These are phyloP conservation scores for Magallana angulata DNA, from an alignment of 1,140 invertebrate species.

Conservation along the genomic window DNA sequence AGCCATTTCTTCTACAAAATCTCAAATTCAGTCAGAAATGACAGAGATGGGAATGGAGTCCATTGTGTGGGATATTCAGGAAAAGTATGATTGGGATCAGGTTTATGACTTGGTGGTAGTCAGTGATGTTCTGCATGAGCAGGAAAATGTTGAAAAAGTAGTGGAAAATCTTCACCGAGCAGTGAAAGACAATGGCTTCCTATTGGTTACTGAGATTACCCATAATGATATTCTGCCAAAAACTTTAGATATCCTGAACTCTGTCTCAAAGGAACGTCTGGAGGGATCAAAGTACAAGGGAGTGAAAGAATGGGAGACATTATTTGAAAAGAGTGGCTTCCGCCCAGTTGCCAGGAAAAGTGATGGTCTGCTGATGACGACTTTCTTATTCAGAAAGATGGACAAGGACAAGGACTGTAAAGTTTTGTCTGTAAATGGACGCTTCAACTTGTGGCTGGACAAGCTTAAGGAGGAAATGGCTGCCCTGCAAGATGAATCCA, in stretches of 20 bases:
- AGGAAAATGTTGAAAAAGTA: constrained; percentile 72
- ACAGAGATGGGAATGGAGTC: constrained; percentile 63
- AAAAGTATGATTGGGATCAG: constrained; percentile 55
- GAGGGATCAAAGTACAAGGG: constrained; percentile 67
- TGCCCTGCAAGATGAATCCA: constrained; percentile 79
- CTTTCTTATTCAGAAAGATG: constrained; percentile 71
- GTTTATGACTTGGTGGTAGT: constrained; percentile 75
- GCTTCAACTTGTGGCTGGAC: constrained; percentile 86
- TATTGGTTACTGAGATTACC: constrained; percentile 87
- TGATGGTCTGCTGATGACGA: constrained; percentile 72
- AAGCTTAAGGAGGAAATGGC: constrained; percentile 85
- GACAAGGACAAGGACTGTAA: background rate
- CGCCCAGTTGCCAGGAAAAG: constrained; percentile 75
- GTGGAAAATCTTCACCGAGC: constrained; percentile 81
- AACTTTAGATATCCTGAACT: background rate
- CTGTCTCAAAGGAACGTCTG: background rate
- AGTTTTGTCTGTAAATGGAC: constrained; percentile 69
- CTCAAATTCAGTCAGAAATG: background rate
- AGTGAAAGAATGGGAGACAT: constrained; percentile 69
- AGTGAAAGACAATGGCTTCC: constrained; percentile 86
- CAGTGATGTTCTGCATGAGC: constrained; percentile 74
- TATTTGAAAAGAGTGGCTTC: constrained; percentile 78
- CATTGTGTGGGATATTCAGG: constrained; percentile 71
- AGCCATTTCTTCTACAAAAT: background rate
- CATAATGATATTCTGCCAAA: constrained; percentile 74